phyloP scores from a whole-genome alignment of 2,797 vertebrate species.

The Falco rusticolus region DNA sequence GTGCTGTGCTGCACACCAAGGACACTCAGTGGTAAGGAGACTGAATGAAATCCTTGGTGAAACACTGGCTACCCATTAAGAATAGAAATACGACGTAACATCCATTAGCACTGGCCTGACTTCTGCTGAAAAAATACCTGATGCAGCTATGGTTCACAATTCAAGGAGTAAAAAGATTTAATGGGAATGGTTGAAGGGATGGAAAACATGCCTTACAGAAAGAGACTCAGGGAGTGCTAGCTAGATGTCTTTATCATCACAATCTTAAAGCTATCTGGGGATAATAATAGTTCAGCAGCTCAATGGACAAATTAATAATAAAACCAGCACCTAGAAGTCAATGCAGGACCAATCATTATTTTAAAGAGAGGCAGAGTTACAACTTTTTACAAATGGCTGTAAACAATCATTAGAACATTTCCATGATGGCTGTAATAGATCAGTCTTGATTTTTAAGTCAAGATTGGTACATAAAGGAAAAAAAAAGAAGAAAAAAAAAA shows the following conservation, averaged over 20 bases:
- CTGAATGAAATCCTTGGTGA: neutral
- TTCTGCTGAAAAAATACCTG: neutral
- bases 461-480: neutral
- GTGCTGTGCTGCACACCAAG: neutral
- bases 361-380: neutral
- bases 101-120: neutral
- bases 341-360: neutral
- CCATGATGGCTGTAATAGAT: neutral
- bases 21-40: fast-evolving
- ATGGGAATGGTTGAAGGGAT: neutral
- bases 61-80: neutral
- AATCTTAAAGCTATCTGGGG: neutral
- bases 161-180: neutral
- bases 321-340: neutral
- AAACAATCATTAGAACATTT: neutral
- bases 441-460: neutral
- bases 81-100: neutral
- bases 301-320: neutral
- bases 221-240: neutral
- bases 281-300: neutral
- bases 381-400: neutral
- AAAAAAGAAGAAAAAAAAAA: neutral
- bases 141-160: neutral
- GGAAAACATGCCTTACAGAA: neutral
- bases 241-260: neutral